Base-by-base conservation (phyloP, 2,888 invertebrate genomes). In the Cyclophora punctaria region DNA sequence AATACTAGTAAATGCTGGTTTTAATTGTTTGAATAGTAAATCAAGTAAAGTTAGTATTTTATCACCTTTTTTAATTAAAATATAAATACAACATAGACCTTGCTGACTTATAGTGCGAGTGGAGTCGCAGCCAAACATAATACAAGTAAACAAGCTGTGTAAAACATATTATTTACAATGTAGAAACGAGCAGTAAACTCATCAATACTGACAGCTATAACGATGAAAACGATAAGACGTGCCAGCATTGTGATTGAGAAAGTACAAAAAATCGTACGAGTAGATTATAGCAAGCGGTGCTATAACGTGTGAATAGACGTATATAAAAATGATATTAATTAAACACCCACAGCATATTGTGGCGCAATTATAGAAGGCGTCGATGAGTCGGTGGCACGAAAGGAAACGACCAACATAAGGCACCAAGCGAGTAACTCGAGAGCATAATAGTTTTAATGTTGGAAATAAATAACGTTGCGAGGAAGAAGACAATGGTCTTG, bases 371-470 rank as follows among this genome's bases (percentile, higher is more conserved):
- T 67, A 66, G 73, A 63, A 66, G 72, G 71, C 71, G 70, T 63
- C 78, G 66, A 83, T 80, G 81, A 73, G 75, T 72, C 71, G 73
- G 66, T 74, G 73, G 76, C 80, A 84, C 77, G 79, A 76, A 79
- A 74, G 73, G 67, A 79, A 78, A 80, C 78, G 73, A 74, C 76
- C 71, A 73, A 73, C 70, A 74, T 72, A 74, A 70, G 63, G 65
- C 66, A 74, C 71, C 60, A 63, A 59, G 64, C 57, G 60, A 63
- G 74, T 74, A 76, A 81, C 75, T 75, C 71, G 73, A 76, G 75
- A 79, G 75, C 74, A 86, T 83, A 84, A 83, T 86, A 83, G 80
- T 81, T 80, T 77, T 82, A 82, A 81, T 82, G 79, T 75, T 70
- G 76, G 73, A 79, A 78, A 85, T 87, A 86, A 87, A 88, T 84